Base-by-base conservation (phyloP, 1,140 invertebrate species). In the Drosophila ercepeae region DNA sequence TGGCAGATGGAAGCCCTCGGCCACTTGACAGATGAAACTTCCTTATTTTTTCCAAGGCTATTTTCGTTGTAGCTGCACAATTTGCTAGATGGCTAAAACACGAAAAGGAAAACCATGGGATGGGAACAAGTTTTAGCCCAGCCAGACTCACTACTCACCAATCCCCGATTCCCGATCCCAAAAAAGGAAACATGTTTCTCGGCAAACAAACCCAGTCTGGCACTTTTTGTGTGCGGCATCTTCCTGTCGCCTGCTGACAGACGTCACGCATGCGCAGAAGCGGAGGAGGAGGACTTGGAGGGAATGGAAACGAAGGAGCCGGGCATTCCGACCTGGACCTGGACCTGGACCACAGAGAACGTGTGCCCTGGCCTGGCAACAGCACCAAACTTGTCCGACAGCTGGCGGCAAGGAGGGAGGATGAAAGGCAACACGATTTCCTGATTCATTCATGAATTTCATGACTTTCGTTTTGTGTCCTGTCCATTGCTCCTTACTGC, bases 371-470 rank as follows among this genome's bases (percentile, higher is more conserved):
- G 71, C 58, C 39, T 81, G 52, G 76, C 65, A 76, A 81, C 75
- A 72, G 54, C 61, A 49, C 9, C 52, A 39, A 57, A 75, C 34
- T 58, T 59, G 59, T 42, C 25, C 32, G 23, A 29, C 29, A 60
- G 59, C 39, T 34, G 53, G 36, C 36, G 59, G 46, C 60, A 32
- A 39, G 34, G 34, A 63, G 59, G 27, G 63, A 51, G 63, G 45
- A 65, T 65, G 64, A 74, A 73, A 61, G 70, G 36, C 72, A 59
- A 76, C 81, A 74, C 72, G 72, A 84, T 81, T 83, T 61, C 58
- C 75, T 83, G 79, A 84, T 84, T 84, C 81, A 84, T 84, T 84
- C 81, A 84, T 84, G 81, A 86, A 81, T 86, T 74, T 86, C 63
- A 86, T 71, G 81, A 81, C 74, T 81, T 73, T 86, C 76, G 58